Evolutionary conservation across 2,797 vertebrate genomes (phyloP).

Genomic region (Xenopus petersii): DNA sequence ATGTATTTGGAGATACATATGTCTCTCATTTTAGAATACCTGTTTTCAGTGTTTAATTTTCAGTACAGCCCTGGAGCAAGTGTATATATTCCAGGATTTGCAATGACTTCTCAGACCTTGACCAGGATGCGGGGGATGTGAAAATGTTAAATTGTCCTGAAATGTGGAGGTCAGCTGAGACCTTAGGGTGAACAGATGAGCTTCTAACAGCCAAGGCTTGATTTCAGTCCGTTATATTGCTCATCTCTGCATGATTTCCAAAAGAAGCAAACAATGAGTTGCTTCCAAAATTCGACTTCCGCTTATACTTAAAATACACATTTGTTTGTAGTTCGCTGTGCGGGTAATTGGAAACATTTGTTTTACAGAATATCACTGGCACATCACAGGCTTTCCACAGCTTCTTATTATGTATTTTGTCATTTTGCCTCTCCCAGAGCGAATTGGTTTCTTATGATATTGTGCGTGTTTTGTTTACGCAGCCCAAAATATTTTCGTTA

Average conservation of each 20-base stretch:
- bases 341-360: conserved; percentile 39
- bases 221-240: conserved; percentile 18
- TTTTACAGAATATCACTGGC: conserved; percentile 1
- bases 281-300: conserved; percentile 26
- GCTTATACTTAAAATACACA: conserved; percentile 8
- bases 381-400: conserved; percentile 2
- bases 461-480: not conserved
- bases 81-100: conserved; percentile 21
- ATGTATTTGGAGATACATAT: too few relatives aligned
- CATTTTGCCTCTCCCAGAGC: conserved; percentile 6
- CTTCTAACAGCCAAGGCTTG: conserved; percentile 4
- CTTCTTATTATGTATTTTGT: not conserved
- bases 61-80: not conserved
- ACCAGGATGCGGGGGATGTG: conserved; percentile 7
- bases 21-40: too few relatives aligned
- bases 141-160: conserved; percentile 6
- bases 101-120: conserved; percentile 9
- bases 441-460: conserved; percentile 8
- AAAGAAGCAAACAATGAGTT: conserved; percentile 31
- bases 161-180: conserved; percentile 21
- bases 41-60: too few relatives aligned
- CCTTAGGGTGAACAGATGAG: conserved; percentile 45
- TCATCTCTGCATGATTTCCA: conserved; percentile 22
- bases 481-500: not conserved
- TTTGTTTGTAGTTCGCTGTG: conserved; percentile 21